Evolutionary conservation across 2,113 vertebrate genomes (phyloP).

Genomic region (Serilophus lunatus): DNA sequence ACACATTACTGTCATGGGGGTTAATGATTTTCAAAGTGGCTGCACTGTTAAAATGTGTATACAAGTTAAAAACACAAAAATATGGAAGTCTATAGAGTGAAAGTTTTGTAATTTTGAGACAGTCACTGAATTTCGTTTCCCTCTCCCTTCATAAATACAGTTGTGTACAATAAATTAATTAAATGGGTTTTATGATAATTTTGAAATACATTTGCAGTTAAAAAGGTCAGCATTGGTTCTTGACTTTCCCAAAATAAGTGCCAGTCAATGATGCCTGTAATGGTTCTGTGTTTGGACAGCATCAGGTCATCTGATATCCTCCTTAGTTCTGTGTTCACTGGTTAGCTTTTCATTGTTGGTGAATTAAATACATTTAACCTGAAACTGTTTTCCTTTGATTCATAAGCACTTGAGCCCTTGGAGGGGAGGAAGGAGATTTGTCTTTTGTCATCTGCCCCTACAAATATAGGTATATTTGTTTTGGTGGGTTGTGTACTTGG

Average conservation of each 20-base stretch:
- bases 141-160: not conserved
- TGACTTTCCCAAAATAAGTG: not conserved
- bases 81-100: not conserved
- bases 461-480: not conserved
- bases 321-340: not conserved
- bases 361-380: not conserved
- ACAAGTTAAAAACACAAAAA: not conserved
- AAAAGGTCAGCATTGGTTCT: not conserved
- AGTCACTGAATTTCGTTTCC: not conserved
- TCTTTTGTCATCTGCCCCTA: not conserved
- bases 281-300: rapidly evolving
- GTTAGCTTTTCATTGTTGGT: not conserved
- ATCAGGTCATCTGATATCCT: not conserved
- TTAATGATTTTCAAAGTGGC: not conserved
- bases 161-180: not conserved
- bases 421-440: not conserved
- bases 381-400: not conserved
- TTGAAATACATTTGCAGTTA: not conserved
- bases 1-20: not conserved
- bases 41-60: not conserved
- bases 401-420: not conserved
- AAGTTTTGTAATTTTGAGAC: not conserved
- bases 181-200: not conserved
- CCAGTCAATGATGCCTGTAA: not conserved
- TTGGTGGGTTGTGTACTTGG: not conserved